Conservation (phyloP, 2,888 invertebrate genomes). For the Panorpa germanica region DNA sequence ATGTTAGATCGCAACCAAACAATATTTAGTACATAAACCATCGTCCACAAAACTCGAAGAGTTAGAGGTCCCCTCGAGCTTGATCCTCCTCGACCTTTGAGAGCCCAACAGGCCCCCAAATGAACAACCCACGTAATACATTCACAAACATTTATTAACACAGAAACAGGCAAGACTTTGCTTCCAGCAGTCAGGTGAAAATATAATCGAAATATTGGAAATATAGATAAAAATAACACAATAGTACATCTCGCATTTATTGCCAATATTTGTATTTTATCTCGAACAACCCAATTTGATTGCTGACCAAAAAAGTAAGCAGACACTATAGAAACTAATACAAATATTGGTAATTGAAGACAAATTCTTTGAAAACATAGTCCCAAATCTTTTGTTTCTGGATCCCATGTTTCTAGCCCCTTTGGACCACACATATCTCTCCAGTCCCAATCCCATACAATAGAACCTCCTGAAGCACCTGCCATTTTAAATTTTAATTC, state of each 20-base stretch:
- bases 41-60: conserved; percentile 47
- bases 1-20: conserved; percentile 50
- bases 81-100: conserved; percentile 39
- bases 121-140: conserved; percentile 69
- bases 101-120: conserved; percentile 38
- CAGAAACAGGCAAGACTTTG: conserved; percentile 42
- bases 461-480: no score
- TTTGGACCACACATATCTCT: conserved; percentile 55
- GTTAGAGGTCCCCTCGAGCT: conserved; percentile 57
- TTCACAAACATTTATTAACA: conserved; percentile 48
- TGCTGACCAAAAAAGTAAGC: conserved; percentile 62
- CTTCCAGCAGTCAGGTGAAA: conserved; percentile 32
- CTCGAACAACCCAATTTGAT: conserved; percentile 38
- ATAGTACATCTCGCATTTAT: conserved; percentile 44
- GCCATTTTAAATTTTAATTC: background rate
- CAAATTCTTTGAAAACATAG: conserved; percentile 72
- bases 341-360: conserved; percentile 55
- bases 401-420: conserved; percentile 50
- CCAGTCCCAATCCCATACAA: conserved; percentile 46
- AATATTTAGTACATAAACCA: conserved; percentile 43
- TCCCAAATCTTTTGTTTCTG: conserved; percentile 52
- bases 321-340: conserved; percentile 56
- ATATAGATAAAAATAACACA: conserved; percentile 38
- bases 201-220: conserved; percentile 51
- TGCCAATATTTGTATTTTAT: conserved; percentile 37